These are phyloP conservation scores for Phallusia fumigata DNA, from an alignment of 23 tunicate species.

Conservation along the genomic window DNA sequence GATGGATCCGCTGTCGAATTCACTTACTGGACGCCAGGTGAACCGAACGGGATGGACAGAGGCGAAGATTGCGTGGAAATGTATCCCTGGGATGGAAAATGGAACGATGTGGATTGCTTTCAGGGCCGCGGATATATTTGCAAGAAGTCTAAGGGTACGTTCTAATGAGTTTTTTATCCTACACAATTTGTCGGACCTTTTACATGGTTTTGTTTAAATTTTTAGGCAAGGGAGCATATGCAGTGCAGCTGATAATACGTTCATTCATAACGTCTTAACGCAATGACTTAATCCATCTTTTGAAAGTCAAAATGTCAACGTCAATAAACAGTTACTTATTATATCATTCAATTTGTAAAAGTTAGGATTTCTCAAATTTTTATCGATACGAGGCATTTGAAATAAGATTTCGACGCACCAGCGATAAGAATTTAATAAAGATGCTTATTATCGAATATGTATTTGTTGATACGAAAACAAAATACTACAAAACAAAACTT, in stretches of 20 bases:
- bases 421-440: no score
- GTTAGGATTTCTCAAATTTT: no score
- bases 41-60: slow-evolving; percentile 63
- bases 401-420: no score
- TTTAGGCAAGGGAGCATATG: neutral
- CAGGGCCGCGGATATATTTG: slow-evolving; percentile 59
- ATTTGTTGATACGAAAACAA: no score
- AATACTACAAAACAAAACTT: no score
- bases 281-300: neutral
- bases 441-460: no score
- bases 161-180: neutral
- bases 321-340: no score
- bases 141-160: slow-evolving; percentile 58
- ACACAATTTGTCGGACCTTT: neutral
- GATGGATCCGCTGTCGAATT: slow-evolving; percentile 62
- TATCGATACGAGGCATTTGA: no score
- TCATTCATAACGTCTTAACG: neutral
- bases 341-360: no score
- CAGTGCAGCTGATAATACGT: neutral
- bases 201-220: neutral
- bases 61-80: slow-evolving; percentile 92
- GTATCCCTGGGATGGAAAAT: slow-evolving; percentile 89
- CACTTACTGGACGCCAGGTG: slow-evolving; percentile 66
- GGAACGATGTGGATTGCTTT: slow-evolving; percentile 78
- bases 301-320: no score